phyloP scores from a whole-genome alignment of 1,140 invertebrate genomes.

The Aethina tumida region DNA sequence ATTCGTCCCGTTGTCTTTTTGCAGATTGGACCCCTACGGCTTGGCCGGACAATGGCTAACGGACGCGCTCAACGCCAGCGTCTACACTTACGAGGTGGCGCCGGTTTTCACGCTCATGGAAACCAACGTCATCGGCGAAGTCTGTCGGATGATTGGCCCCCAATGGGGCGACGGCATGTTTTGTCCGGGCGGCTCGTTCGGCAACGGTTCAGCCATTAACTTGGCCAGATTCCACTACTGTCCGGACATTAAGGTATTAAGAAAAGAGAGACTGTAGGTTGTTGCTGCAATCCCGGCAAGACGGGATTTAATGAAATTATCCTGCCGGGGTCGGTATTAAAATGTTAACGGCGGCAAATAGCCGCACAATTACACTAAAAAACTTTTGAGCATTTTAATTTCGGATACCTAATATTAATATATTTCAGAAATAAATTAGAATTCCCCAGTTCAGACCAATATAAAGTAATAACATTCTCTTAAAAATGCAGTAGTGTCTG shows the following conservation, averaged over 20 bases:
- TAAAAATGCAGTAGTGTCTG: too few relatives aligned
- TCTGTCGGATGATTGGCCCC: conserved; percentile 41
- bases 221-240: conserved; percentile 47
- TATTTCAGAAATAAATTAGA: too few relatives aligned
- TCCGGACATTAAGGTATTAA: conserved; percentile 45
- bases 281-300: not conserved
- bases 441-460: too few relatives aligned
- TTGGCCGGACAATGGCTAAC: conserved; percentile 44
- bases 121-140: conserved; percentile 36
- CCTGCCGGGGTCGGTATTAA: too few relatives aligned
- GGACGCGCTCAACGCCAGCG: conserved; percentile 42
- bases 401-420: too few relatives aligned
- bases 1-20: conserved; percentile 13
- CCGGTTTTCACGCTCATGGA: conserved; percentile 49
- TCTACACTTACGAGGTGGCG: conserved; percentile 46
- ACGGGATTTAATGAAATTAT: too few relatives aligned
- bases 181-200: conserved; percentile 62
- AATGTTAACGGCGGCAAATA: too few relatives aligned
- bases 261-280: not conserved
- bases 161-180: conserved; percentile 53
- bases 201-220: conserved; percentile 59
- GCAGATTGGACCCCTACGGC: conserved; percentile 42
- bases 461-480: too few relatives aligned
- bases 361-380: too few relatives aligned
- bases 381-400: too few relatives aligned